A percentile compares a stretch with the other conserved stretches of the same genome.
Evolutionary conservation across 2,113 vertebrate species (phyloP).

Genomic region (Electrona antarctica): DNA sequence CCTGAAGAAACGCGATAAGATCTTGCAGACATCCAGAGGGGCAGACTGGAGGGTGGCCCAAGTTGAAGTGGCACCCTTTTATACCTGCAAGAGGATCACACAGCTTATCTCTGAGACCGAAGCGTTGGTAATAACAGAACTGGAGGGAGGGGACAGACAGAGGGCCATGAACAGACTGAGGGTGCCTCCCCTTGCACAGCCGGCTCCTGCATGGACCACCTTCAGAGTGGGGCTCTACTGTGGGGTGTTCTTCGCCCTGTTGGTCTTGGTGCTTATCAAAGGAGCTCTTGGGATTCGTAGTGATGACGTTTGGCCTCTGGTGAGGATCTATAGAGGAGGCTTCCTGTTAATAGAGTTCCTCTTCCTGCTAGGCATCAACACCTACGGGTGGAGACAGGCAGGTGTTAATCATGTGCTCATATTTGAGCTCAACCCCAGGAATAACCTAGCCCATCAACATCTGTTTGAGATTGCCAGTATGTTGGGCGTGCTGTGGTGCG

Average conservation of each 20-base stretch:
- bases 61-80: conserved; percentile 97
- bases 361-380: conserved; percentile 98
- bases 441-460: conserved; percentile 98
- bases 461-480: conserved; percentile 96
- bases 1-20: conserved; percentile 99
- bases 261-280: conserved; percentile 88
- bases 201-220: conserved; percentile 97
- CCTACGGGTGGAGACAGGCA: conserved; percentile 97
- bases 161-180: conserved; percentile 98
- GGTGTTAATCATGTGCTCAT: conserved; percentile 99
- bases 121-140: conserved; percentile 93
- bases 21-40: conserved; percentile 92
- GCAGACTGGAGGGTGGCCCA: conserved; percentile 96
- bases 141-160: conserved; percentile 96
- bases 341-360: conserved; percentile 99
- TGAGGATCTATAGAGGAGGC: conserved; percentile 97
- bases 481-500: conserved; percentile 94
- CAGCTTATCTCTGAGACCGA: conserved; percentile 98
- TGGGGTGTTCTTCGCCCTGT: conserved; percentile 91
- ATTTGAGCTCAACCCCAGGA: conserved; percentile 97
- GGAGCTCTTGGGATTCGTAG: conserved; percentile 81
- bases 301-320: conserved; percentile 89
- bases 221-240: conserved; percentile 97
- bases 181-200: conserved; percentile 94
- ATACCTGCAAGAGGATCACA: conserved; percentile 99